These are phyloP conservation scores for Thamnaconus septentrionalis DNA, from an alignment of 2,113 vertebrate species.

Conservation along the genomic window DNA sequence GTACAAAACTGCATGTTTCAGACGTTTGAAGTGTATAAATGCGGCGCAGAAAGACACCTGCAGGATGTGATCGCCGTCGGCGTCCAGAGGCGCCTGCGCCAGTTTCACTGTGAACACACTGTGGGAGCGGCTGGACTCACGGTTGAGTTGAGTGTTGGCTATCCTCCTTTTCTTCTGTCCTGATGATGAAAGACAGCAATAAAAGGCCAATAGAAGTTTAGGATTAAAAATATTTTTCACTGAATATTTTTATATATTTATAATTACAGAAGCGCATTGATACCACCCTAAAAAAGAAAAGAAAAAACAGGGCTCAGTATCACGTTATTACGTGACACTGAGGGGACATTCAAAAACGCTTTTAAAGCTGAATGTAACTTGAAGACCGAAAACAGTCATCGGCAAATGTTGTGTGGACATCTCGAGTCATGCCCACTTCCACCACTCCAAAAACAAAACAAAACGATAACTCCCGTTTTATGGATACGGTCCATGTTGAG, in stretches of 20 bases:
- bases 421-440: no score
- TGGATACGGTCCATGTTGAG: no score
- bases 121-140: constrained; percentile 94
- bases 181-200: constrained; percentile 17
- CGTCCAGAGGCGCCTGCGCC: constrained; percentile 92
- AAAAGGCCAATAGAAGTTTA: not conserved
- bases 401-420: no score
- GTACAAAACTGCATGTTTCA: not conserved
- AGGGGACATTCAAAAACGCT: no score
- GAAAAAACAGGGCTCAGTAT: not conserved
- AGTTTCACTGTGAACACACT: constrained; percentile 94
- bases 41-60: constrained; percentile 77
- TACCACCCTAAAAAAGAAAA: not conserved
- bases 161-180: constrained; percentile 81
- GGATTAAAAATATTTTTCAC: not conserved
- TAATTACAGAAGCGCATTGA: no score
- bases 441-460: no score
- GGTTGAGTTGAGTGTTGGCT: constrained; percentile 91
- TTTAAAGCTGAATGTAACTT: no score
- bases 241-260: no score
- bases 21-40: not conserved
- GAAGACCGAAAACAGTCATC: no score
- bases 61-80: constrained; percentile 90
- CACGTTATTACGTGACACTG: not conserved
- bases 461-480: no score